Evolutionary conservation across 92 coral and sea anemone species (phyloP).

Genomic region (Galaxea fascicularis): DNA sequence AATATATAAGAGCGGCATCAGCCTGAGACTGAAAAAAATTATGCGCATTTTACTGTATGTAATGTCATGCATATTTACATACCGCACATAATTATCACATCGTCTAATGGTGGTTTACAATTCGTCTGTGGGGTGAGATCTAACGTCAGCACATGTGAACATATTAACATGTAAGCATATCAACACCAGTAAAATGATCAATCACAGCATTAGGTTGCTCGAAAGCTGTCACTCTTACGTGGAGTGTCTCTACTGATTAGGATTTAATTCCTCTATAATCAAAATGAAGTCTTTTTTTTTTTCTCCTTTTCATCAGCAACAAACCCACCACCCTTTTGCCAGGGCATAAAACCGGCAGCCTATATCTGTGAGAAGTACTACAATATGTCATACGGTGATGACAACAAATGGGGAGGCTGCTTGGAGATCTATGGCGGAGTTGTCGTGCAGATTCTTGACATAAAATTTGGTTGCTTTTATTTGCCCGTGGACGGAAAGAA

Average conservation of each 20-base stretch:
- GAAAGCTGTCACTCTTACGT: too few species aligned
- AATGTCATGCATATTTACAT: too few species aligned
- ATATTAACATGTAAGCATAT: too few species aligned
- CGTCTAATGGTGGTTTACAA: too few species aligned
- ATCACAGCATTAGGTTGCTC: too few species aligned
- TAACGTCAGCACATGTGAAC: too few species aligned
- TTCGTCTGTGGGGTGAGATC: too few species aligned
- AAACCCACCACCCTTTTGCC: constrained; percentile 39
- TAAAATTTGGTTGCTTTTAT: constrained; percentile 25
- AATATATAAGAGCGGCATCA: too few species aligned
- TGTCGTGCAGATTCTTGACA: neutral
- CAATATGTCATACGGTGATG: constrained; percentile 37
- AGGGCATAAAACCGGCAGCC: neutral
- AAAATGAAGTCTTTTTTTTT: neutral
- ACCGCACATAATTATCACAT: too few species aligned
- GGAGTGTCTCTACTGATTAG: neutral
- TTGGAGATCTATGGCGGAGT: constrained; percentile 32
- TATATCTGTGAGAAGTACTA: constrained; percentile 27
- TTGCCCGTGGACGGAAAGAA: neutral
- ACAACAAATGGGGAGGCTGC: constrained; percentile 44
- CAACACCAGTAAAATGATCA: too few species aligned
- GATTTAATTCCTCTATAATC: neutral
- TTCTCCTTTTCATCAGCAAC: neutral
- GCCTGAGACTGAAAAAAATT: too few species aligned
- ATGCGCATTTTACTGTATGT: too few species aligned